Percentiles rank a stretch among this genome's conserved stretches.
phyloP scores from a whole-genome alignment of 2,888 invertebrate genomes.

The Caenorhabditis drosophilae region DNA sequence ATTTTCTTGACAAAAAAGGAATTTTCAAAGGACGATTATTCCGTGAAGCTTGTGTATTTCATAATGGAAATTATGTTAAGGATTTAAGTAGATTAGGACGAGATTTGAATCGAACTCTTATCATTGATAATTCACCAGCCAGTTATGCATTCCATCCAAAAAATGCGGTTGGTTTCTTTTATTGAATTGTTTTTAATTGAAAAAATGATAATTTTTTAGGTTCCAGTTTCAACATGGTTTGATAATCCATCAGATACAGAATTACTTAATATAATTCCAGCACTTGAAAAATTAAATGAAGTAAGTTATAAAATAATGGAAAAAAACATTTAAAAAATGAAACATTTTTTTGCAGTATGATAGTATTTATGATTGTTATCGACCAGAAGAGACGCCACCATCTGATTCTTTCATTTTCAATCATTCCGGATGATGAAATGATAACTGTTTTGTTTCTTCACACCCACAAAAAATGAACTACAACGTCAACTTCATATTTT shows the following conservation, averaged over 20 bases:
- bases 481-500: no score
- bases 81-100: slow-evolving; percentile 96
- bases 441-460: background rate
- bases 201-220: slow-evolving; percentile 70
- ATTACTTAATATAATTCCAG: slow-evolving; percentile 92
- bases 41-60: slow-evolving; percentile 99
- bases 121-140: slow-evolving; percentile 99
- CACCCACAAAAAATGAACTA: background rate
- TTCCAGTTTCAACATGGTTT: slow-evolving; percentile 99
- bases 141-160: slow-evolving; percentile 99
- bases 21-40: slow-evolving; percentile 84
- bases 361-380: slow-evolving; percentile 27
- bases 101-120: slow-evolving; percentile 92
- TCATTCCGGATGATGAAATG: slow-evolving; percentile 17
- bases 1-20: slow-evolving; percentile 95
- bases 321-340: background rate
- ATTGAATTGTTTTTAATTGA: background rate
- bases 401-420: slow-evolving; percentile 22
- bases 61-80: slow-evolving; percentile 99
- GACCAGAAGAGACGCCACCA: slow-evolving; percentile 29
- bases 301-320: slow-evolving; percentile 71
- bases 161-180: slow-evolving; percentile 86
- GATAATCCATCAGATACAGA: slow-evolving; percentile 98
- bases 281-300: slow-evolving; percentile 94
- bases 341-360: slow-evolving; percentile 14